Conservation (phyloP, 2,888 invertebrate genomes). For the Crocallis elinguaria region DNA sequence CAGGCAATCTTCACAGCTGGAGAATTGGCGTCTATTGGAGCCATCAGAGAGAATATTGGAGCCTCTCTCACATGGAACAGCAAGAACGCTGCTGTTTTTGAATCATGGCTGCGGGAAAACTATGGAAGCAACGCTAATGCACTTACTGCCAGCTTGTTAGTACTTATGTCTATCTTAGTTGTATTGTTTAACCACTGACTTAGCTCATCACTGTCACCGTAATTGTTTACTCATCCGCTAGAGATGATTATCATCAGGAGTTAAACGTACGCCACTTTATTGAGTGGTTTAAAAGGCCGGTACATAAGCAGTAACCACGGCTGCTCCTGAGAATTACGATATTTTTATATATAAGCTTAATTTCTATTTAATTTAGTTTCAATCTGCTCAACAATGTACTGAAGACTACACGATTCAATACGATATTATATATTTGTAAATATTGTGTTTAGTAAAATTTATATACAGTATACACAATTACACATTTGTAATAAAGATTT, state of each 20-base stretch:
- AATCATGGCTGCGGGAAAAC: slow-evolving; percentile 60
- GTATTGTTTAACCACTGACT: slow-evolving; percentile 50
- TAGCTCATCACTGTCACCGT: background rate
- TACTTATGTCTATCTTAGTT: slow-evolving; percentile 55
- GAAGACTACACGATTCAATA: no score
- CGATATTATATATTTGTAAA: background rate
- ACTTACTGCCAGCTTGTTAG: slow-evolving; percentile 55
- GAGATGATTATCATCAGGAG: background rate
- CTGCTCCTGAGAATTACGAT: no score
- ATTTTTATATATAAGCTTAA: no score
- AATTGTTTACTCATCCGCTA: background rate
- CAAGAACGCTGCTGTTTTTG: slow-evolving; percentile 54
- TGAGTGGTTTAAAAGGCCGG: no score
- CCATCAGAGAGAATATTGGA: slow-evolving; percentile 68
- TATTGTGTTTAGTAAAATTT: background rate
- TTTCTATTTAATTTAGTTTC: no score
- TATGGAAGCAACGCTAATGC: slow-evolving; percentile 50
- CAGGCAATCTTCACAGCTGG: slow-evolving; percentile 63
- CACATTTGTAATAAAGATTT: background rate
- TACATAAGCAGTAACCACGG: no score
- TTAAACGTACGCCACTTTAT: no score
- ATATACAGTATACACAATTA: background rate
- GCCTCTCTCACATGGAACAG: slow-evolving; percentile 70
- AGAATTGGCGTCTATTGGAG: slow-evolving; percentile 62
- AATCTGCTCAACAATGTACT: no score